phyloP scores from a whole-genome alignment of 1,140 invertebrate genomes.

The Drosophila pseudoananassae region DNA sequence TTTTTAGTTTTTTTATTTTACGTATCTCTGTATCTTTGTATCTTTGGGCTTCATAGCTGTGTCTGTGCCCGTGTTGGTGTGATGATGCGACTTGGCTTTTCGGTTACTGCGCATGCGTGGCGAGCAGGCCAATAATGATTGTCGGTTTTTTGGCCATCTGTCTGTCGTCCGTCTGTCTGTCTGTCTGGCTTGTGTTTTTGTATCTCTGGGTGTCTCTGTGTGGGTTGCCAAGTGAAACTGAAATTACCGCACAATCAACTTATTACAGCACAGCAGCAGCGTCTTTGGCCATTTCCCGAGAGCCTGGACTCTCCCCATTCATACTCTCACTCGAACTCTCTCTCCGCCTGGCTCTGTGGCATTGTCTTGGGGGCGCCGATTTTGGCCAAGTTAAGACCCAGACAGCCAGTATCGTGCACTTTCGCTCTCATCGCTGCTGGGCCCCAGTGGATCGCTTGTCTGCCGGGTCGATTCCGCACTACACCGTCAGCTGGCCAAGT shows the following conservation, averaged over 20 bases:
- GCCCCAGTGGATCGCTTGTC: slow-evolving; percentile 13
- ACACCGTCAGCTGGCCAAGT: slow-evolving; percentile 61
- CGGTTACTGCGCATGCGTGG: slow-evolving; percentile 67
- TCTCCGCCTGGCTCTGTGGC: slow-evolving; percentile 10
- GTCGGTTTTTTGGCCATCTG: slow-evolving; percentile 23
- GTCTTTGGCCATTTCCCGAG: slow-evolving; percentile 59
- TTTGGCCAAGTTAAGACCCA: slow-evolving; percentile 17
- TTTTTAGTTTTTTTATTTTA: slow-evolving; percentile 7
- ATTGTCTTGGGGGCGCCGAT: background rate
- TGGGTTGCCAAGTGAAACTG: slow-evolving; percentile 77
- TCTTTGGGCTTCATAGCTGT: background rate
- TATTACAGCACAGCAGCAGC: slow-evolving; percentile 73
- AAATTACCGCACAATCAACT: slow-evolving; percentile 84
- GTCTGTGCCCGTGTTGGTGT: slow-evolving; percentile 14
- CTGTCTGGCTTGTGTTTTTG: slow-evolving; percentile 4
- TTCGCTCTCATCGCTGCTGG: slow-evolving; percentile 70
- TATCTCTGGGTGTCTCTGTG: slow-evolving; percentile 35
- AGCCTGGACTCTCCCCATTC: slow-evolving; percentile 32
- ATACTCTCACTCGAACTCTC: slow-evolving; percentile 7
- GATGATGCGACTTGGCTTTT: slow-evolving; percentile 67
- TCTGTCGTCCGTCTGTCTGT: slow-evolving; percentile 13
- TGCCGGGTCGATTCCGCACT: slow-evolving; percentile 49
- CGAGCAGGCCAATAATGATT: slow-evolving; percentile 76
- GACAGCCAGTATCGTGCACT: slow-evolving; percentile 70
- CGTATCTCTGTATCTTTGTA: slow-evolving; percentile 7